A percentile compares a stretch with the other conserved stretches of the same genome.
phyloP scores from a whole-genome alignment of 2,888 invertebrate species.

The Zygaena filipendulae region DNA sequence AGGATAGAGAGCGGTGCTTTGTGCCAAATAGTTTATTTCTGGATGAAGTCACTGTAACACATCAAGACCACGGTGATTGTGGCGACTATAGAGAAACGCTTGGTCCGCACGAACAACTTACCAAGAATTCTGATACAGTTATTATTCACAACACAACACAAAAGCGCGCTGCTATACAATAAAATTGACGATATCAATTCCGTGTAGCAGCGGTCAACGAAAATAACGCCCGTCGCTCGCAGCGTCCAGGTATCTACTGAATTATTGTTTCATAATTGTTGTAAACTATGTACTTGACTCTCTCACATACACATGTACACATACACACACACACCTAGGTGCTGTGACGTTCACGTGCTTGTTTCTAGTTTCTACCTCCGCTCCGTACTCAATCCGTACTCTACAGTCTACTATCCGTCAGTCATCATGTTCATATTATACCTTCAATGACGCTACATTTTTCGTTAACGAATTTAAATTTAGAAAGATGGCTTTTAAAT shows the following conservation, averaged over 20 bases:
- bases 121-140: conserved; percentile 31
- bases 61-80: conserved; percentile 40
- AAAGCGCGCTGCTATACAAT: conserved; percentile 22
- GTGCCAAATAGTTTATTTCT: conserved; percentile 58
- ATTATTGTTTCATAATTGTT: conserved; percentile 29
- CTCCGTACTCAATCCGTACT: no score
- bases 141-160: conserved; percentile 43
- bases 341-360: conserved; percentile 23
- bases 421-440: no score
- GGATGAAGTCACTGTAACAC: conserved; percentile 21
- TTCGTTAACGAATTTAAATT: no score
- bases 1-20: conserved; percentile 34
- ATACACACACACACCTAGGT: conserved; percentile 30
- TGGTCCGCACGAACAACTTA: no score
- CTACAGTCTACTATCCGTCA: no score
- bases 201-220: conserved; percentile 16
- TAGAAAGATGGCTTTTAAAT: no score
- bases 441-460: no score
- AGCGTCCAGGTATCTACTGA: conserved; percentile 39
- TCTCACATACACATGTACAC: no score
- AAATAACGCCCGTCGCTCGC: conserved; percentile 24
- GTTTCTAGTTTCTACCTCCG: no score
- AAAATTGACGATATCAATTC: conserved; percentile 21
- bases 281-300: no score
- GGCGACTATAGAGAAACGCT: no score